Evolutionary conservation across 2,113 vertebrate genomes (phyloP).

Genomic region (Periophthalmus modestus): DNA sequence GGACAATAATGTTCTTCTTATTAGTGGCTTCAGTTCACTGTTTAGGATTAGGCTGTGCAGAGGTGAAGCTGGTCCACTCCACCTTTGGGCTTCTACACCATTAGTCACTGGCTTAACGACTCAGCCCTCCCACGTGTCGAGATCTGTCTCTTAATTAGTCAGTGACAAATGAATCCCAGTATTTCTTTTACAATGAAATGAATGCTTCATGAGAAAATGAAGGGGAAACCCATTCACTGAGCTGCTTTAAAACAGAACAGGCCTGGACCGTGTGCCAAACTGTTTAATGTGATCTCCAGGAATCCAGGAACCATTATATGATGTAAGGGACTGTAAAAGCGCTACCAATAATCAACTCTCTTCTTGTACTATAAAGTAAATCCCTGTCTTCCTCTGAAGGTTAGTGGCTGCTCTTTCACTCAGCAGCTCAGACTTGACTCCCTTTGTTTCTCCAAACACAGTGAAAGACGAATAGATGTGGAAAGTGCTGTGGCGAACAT

Average conservation of each 20-base stretch:
- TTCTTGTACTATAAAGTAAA: conserved; percentile 25
- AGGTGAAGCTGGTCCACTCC: no score
- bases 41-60: neutral
- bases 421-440: conserved; percentile 50
- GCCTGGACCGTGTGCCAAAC: neutral
- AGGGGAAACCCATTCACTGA: neutral
- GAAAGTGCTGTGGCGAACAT: conserved; percentile 57
- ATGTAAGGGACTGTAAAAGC: conserved; percentile 5
- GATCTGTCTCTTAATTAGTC: neutral
- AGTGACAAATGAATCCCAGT: conserved; percentile 8
- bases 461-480: conserved; percentile 59
- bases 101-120: no score
- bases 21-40: neutral
- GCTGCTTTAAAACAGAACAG: neutral
- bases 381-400: conserved; percentile 16
- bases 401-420: conserved; percentile 31
- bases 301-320: neutral
- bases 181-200: neutral
- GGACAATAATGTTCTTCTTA: neutral
- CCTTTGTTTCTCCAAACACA: conserved; percentile 70
- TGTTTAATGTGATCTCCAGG: neutral
- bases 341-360: conserved; percentile 6
- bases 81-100: no score
- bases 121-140: neutral
- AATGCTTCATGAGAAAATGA: conserved; percentile 18